Conservation (phyloP, 1,140 invertebrate genomes). For the Ceratina calcarata region DNA sequence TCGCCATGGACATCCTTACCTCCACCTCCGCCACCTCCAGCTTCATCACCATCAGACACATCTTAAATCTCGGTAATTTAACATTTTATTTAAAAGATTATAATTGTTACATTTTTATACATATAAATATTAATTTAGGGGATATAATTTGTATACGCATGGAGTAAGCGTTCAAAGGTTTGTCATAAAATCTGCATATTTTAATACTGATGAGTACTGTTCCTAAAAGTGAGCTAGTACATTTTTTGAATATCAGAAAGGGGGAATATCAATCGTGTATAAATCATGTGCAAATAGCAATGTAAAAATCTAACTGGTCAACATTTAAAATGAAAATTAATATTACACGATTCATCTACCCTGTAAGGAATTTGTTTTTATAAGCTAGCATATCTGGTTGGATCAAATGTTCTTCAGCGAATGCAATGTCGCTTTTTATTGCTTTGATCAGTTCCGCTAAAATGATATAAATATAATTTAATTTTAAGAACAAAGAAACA, state of each 20-base stretch:
- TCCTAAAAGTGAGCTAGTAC: background rate
- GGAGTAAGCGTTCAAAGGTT: background rate
- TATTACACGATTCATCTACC: constrained; percentile 2
- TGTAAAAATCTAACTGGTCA: background rate
- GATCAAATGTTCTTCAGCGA: constrained; percentile 83
- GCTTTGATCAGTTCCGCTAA: constrained; percentile 86
- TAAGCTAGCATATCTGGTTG: constrained; percentile 73
- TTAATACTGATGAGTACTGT: constrained; percentile 8
- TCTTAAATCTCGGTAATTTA: background rate
- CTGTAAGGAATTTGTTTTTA: constrained; percentile 71
- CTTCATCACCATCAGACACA: constrained; percentile 16
- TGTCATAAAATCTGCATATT: constrained; percentile 1
- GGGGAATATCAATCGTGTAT: background rate
- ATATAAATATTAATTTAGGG: constrained; percentile 10
- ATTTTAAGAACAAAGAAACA: too few species aligned
- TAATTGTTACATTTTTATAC: background rate
- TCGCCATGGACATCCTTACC: constrained; percentile 34
- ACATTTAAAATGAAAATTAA: background rate
- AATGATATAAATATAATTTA: constrained; percentile 56
- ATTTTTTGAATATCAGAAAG: background rate
- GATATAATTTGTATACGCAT: background rate
- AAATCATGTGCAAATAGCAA: background rate
- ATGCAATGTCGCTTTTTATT: constrained; percentile 88
- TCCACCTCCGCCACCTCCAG: constrained; percentile 58
- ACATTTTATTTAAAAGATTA: background rate